Percentiles rank a stretch among this genome's conserved stretches.
Conservation (phyloP, 2,113 vertebrate genomes). For the Dromas ardeola region DNA sequence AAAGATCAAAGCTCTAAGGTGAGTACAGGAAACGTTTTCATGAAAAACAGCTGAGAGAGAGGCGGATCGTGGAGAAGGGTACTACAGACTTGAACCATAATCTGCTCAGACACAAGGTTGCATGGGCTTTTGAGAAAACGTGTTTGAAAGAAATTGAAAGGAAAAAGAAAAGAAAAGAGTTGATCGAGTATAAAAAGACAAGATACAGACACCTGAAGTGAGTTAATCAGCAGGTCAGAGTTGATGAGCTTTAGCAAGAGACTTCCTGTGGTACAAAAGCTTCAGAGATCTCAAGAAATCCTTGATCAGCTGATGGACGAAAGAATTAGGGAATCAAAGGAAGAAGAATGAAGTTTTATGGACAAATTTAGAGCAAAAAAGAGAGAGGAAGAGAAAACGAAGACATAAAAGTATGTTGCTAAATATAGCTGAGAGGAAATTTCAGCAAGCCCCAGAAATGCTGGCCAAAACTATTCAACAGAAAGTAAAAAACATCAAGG, state of each 20-base stretch:
- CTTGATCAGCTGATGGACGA: neutral
- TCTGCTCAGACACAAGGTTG: neutral
- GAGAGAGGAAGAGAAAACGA: neutral
- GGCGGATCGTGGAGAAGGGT: neutral
- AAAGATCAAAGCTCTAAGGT: neutral
- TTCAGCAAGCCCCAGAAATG: conserved; percentile 16
- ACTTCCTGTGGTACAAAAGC: neutral
- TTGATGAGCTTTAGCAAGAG: neutral
- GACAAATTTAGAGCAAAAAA: neutral
- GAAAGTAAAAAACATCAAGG: neutral
- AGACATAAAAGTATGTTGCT: neutral
- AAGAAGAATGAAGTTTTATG: neutral
- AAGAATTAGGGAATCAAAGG: neutral
- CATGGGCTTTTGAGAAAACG: neutral
- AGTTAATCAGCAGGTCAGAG: conserved; percentile 1
- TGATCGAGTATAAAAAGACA: neutral
- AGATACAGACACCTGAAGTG: neutral
- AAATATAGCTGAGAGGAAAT: conserved; percentile 19
- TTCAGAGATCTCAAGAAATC: conserved; percentile 39
- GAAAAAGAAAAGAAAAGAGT: neutral
- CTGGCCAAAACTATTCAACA: neutral
- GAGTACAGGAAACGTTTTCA: neutral
- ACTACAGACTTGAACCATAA: neutral
- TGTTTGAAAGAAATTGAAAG: neutral
- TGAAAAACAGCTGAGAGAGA: conserved; percentile 7